Evolutionary conservation across 1,140 invertebrate genomes (phyloP), one percentile per base, ranked within the genome.

Genomic region (Tetranychus urticae): DNA sequence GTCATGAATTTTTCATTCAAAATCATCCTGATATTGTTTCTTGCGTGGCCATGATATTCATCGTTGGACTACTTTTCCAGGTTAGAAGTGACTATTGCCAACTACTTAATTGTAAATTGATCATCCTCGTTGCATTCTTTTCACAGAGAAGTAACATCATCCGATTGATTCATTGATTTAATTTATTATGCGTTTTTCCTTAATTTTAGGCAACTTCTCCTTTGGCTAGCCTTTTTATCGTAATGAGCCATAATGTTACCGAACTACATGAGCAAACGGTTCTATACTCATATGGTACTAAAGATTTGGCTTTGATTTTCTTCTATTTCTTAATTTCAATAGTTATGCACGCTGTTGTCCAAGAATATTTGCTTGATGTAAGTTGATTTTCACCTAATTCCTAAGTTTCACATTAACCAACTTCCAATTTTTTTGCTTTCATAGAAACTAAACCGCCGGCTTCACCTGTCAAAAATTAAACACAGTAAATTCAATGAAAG

Each of bases 21-120:
- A 99, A 98, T 76, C 94, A 98, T 83, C 94, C 92, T 3, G 96
- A 99, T 74, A 97, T 98, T 72, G 87, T 97, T 39, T 93, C 91
- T 61, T 97, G 92, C 75, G 79, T 97, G 67, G 88, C 93, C 60
- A 97, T 99, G 89, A 81, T 98, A n/a, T 93, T 97, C 73, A 84
- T 98, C 59, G 79, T 97, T 58, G 94, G 92, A 34, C 77, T 98
- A 47, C 92, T 98, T 85, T 94, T 59, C 66, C 88, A 92, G 80
- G 88, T 92, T 74, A 76, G 75, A 55, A 23, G 5, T 4, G 33
- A 42, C 10, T 42, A 6, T 10, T 42, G 10, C 39, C 39, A 10
- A 10, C 10, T 6, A 42, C 5, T 42, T 42, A 42, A 42, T 42
- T 42, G 39, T 42, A 52, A 33, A 48, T 23, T 23, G 23, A 23